Percentiles rank a stretch among this genome's conserved stretches.
phyloP scores from a whole-genome alignment of 2,797 vertebrate genomes.

The Lagodon rhomboides region DNA sequence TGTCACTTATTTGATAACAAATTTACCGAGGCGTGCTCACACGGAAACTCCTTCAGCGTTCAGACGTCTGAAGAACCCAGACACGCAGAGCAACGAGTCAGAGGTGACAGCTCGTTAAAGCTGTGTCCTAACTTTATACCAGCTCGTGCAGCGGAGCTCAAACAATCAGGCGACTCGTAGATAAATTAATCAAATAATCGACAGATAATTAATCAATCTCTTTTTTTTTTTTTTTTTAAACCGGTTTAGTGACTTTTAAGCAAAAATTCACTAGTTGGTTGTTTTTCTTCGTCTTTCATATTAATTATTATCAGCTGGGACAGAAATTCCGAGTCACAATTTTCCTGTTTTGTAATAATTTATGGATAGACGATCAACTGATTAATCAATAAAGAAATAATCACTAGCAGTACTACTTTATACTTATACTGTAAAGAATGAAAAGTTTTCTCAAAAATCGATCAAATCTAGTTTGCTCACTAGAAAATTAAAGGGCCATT shows the following conservation, averaged over 20 bases:
- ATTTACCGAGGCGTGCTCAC: slow-evolving; percentile 49
- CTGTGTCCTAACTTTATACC: slow-evolving; percentile 53
- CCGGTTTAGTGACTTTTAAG: not conserved
- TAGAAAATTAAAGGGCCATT: not conserved
- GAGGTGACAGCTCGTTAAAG: slow-evolving; percentile 35
- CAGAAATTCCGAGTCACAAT: not conserved
- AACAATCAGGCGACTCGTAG: not conserved
- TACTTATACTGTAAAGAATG: not conserved
- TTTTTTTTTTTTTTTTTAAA: too few species aligned
- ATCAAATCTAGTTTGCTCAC: not conserved
- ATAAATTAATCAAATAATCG: not conserved
- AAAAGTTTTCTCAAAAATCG: not conserved
- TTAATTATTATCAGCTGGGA: not conserved
- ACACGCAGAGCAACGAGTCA: slow-evolving; percentile 50
- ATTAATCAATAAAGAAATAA: not conserved
- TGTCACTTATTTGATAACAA: slow-evolving; percentile 43
- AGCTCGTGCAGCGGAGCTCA: not conserved
- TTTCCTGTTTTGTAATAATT: not conserved
- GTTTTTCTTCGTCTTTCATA: not conserved
- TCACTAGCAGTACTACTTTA: not conserved
- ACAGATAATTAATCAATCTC: too few species aligned
- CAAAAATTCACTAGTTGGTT: not conserved
- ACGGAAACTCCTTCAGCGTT: slow-evolving; percentile 49
- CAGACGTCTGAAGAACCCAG: slow-evolving; percentile 39
- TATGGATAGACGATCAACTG: not conserved